phyloP scores from a whole-genome alignment of 2,113 vertebrate genomes.

The Phrynosoma platyrhinos region DNA sequence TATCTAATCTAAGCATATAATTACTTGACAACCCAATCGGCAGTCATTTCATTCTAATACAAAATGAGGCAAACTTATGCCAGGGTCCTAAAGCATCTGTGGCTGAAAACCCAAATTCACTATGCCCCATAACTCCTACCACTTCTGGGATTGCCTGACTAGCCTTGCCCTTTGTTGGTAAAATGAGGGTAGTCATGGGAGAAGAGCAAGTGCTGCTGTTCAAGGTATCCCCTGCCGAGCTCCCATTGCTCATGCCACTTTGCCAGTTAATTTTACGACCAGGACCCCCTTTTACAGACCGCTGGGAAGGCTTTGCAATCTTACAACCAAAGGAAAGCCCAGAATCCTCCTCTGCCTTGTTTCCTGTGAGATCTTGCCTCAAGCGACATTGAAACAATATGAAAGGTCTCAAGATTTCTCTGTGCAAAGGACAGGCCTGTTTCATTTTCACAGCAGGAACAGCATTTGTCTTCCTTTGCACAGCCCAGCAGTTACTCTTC shows the following conservation, averaged over 20 bases:
- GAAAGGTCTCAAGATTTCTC: not conserved
- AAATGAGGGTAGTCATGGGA: slow-evolving; percentile 35
- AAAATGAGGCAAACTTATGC: slow-evolving; percentile 63
- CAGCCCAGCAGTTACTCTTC: not conserved
- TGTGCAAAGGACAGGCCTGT: not conserved
- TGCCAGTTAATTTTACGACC: slow-evolving; percentile 1
- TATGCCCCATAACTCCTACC: slow-evolving; percentile 21
- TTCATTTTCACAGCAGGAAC: slow-evolving; percentile 3
- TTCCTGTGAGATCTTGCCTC: slow-evolving; percentile 10
- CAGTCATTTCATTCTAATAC: slow-evolving; percentile 59
- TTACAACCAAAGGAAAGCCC: not conserved
- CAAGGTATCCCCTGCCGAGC: accelerated
- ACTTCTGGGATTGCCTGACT: slow-evolving; percentile 8
- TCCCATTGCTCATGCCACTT: not conserved
- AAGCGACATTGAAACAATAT: not conserved
- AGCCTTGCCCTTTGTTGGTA: slow-evolving; percentile 13
- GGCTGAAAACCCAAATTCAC: slow-evolving; percentile 48
- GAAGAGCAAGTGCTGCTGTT: not conserved
- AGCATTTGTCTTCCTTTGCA: not conserved
- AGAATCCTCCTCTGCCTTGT: not conserved
- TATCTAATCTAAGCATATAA: slow-evolving; percentile 65
- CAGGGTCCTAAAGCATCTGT: slow-evolving; percentile 44
- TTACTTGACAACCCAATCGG: slow-evolving; percentile 70
- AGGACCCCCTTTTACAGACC: not conserved
- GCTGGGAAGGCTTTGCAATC: not conserved